Percentiles rank a stretch among this genome's conserved stretches.
These are phyloP conservation scores for Pararge aegeria DNA, from an alignment of 1,140 invertebrate genomes.

Conservation along the genomic window DNA sequence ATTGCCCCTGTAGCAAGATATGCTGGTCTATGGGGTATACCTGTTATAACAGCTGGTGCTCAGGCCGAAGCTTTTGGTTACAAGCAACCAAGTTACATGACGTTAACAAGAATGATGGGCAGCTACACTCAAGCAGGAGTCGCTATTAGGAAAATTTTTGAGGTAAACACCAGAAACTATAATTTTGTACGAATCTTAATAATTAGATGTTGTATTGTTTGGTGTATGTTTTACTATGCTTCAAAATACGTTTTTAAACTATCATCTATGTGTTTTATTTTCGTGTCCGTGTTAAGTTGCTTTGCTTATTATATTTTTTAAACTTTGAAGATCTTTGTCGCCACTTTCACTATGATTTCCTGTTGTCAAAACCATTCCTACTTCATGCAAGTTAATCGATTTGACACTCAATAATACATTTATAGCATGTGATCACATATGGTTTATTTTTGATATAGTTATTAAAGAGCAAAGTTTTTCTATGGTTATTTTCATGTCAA, in stretches of 20 bases:
- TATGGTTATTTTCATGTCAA: no score
- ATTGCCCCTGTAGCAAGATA: conserved; percentile 94
- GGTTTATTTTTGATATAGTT: no score
- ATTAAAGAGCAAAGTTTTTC: no score
- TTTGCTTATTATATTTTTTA: conserved; percentile 17
- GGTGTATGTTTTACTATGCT: conserved; percentile 36
- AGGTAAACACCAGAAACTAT: conserved; percentile 52
- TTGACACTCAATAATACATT: no score
- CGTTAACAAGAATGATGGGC: conserved; percentile 92
- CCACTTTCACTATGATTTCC: no score
- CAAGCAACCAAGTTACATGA: conserved; percentile 85
- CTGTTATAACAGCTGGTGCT: conserved; percentile 91
- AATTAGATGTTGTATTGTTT: conserved; percentile 40
- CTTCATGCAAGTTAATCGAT: no score
- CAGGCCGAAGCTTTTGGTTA: conserved; percentile 89
- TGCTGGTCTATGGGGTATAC: conserved; percentile 92
- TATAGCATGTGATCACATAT: no score
- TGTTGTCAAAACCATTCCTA: no score
- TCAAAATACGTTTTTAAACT: conserved; percentile 40
- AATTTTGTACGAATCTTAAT: conserved; percentile 27
- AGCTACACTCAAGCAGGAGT: conserved; percentile 87
- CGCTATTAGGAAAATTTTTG: conserved; percentile 81
- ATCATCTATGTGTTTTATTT: conserved; percentile 47
- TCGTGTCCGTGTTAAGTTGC: conserved; percentile 25
- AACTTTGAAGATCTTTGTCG: no score